Evolutionary conservation across 2,888 invertebrate species (phyloP), one percentile per base, ranked within the genome.

Genomic region (Mythimna pallens): DNA sequence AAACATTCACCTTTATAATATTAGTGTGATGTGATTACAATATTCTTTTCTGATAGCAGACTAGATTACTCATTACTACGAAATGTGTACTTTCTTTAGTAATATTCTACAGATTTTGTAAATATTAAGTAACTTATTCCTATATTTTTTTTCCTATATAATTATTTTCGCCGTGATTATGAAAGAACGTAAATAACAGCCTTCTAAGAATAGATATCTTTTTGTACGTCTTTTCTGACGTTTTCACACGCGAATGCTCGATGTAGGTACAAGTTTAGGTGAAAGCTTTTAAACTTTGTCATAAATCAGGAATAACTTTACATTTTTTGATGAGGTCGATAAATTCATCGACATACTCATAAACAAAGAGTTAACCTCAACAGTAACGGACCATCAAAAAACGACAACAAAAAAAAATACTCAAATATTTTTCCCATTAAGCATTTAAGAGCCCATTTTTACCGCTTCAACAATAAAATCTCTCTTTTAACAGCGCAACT

Each of bases 401-500:
- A 22, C 34, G 10, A 50, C 30, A 65, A 22, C 36, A 58, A 47
- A 58, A 61, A 59, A n/a, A 54, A 25, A 17, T 5, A 30, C n/a
- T 5, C 8, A 57, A 62, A 70, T 54, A 55, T 76, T 63, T 65
- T 55, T n/a, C 22, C 64, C 57, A 43, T 61, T 61, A 58, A 47
- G 54, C 36, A 52, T 54, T 71, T 76, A 34, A 82, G 54, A 80
- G 30, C 54, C 50, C 65, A 25, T 76, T 71, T 71, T 80, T 63
- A 69, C 63, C 25, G 63, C 69, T 36, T 47, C 30, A 65, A 74
- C 65, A 72, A 70, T 68, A 73, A 70, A 77, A 82, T 52, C 65
- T 69, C 67, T 57, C 25, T 76, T 76, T 70, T 73, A 78, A 74
- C 62, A 74, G 30, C 78, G 25, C 64, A 74, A 64, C 64, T 65